Conservation (phyloP, 2,888 invertebrate genomes). For the Spilarctia lutea region DNA sequence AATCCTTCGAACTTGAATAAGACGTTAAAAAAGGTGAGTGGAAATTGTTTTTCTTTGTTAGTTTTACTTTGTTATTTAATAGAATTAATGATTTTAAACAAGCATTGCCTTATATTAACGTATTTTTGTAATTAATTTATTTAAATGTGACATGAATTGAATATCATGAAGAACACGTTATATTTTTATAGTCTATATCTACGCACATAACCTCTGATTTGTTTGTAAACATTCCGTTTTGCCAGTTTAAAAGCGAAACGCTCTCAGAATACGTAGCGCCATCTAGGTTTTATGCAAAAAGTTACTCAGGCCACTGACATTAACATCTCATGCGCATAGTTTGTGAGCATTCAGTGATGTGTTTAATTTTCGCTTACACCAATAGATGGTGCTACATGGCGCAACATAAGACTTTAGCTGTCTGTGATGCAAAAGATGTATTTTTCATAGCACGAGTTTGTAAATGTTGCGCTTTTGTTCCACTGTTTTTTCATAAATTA, state of each 20-base stretch:
- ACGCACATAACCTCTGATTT: constrained; percentile 29
- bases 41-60: constrained; percentile 12
- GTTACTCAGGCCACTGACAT: neutral
- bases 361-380: neutral
- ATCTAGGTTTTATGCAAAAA: constrained; percentile 12
- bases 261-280: constrained; percentile 10
- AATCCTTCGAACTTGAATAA: constrained; percentile 83
- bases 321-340: neutral
- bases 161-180: neutral
- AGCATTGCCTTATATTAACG: neutral
- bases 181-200: neutral
- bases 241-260: constrained; percentile 6
- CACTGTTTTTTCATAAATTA: neutral
- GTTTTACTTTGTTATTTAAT: neutral
- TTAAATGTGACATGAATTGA: neutral
- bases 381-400: constrained; percentile 17
- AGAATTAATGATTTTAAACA: neutral
- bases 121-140: neutral
- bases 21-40: constrained; percentile 88
- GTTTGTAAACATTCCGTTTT: constrained; percentile 44
- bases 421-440: neutral
- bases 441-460: neutral
- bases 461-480: neutral
- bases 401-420: neutral
- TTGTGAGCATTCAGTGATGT: neutral